phyloP scores from a whole-genome alignment of 2,888 invertebrate genomes.

The Sinotaia quadrata region DNA sequence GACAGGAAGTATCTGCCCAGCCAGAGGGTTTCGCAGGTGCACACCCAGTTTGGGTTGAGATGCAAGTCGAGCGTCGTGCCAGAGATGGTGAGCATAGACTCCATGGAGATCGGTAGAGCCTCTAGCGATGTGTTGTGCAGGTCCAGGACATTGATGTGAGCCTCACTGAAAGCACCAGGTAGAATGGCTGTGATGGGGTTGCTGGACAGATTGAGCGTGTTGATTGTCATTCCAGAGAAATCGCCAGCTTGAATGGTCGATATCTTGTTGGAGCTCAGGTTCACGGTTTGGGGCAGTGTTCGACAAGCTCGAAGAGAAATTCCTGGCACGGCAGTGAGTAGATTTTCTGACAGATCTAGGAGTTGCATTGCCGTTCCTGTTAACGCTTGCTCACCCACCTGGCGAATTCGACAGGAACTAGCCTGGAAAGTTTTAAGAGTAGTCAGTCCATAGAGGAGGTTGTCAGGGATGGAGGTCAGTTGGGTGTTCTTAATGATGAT shows the following conservation, averaged over 20 bases:
- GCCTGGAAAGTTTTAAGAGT: conserved; percentile 41
- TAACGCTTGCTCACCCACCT: conserved; percentile 37
- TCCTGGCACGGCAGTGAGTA: conserved; percentile 40
- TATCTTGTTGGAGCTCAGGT: conserved; percentile 42
- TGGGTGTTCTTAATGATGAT: conserved; percentile 32
- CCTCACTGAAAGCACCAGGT: conserved; percentile 40
- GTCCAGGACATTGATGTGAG: conserved; percentile 41
- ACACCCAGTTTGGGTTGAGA: conserved; percentile 37
- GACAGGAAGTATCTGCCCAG: conserved; percentile 37
- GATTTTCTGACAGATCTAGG: conserved; percentile 47
- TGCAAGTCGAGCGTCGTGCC: conserved; percentile 16
- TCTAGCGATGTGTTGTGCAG: conserved; percentile 43
- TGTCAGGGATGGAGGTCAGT: conserved; percentile 34
- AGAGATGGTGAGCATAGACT: conserved; percentile 31
- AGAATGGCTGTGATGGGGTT: conserved; percentile 41
- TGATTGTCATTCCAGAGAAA: conserved; percentile 35
- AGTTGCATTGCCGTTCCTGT: conserved; percentile 38
- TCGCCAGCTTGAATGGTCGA: conserved; percentile 30
- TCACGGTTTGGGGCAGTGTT: conserved; percentile 18
- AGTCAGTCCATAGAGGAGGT: conserved; percentile 42
- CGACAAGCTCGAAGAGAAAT: conserved; percentile 29
- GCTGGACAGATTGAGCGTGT: conserved; percentile 41
- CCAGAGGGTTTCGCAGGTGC: conserved; percentile 53
- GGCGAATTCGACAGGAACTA: conserved; percentile 37
- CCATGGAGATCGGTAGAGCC: conserved; percentile 43